Conservation (phyloP, 1,140 invertebrate species). For the Asobara japonica region DNA sequence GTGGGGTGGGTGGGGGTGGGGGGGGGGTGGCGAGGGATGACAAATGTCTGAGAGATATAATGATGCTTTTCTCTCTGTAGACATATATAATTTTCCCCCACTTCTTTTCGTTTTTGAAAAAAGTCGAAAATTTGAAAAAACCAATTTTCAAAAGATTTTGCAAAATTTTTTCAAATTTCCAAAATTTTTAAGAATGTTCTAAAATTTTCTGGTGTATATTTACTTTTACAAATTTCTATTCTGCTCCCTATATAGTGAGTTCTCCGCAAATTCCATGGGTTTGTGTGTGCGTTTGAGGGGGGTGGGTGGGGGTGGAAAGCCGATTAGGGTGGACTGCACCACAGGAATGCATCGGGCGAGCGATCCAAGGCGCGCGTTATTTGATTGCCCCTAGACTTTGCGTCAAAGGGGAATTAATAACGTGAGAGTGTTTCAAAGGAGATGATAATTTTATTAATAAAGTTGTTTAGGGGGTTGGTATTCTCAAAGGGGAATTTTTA, state of each 20-base stretch:
- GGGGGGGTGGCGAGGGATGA: not conserved
- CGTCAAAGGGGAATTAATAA: not conserved
- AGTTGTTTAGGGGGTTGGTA: too few species aligned
- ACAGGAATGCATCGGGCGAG: not conserved
- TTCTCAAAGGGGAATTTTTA: too few species aligned
- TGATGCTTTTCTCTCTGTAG: not conserved
- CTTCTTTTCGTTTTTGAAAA: too few species aligned
- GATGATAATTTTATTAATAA: not conserved
- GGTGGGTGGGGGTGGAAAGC: too few species aligned
- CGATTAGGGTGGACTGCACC: constrained; percentile 1
- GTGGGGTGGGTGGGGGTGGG: not conserved
- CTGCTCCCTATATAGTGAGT: not conserved
- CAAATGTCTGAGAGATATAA: constrained; percentile 3
- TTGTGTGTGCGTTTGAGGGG: not conserved
- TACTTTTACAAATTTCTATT: too few species aligned
- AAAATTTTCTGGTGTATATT: too few species aligned
- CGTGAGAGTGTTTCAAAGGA: not conserved
- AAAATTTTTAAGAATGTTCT: too few species aligned
- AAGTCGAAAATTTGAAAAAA: too few species aligned
- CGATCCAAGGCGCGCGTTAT: not conserved
- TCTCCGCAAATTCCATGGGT: not conserved
- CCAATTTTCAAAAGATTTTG: too few species aligned
- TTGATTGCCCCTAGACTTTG: not conserved
- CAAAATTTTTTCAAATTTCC: too few species aligned
- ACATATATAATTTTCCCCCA: too few species aligned